Conservation (phyloP, 1,140 invertebrate species). For the Limonius californicus region DNA sequence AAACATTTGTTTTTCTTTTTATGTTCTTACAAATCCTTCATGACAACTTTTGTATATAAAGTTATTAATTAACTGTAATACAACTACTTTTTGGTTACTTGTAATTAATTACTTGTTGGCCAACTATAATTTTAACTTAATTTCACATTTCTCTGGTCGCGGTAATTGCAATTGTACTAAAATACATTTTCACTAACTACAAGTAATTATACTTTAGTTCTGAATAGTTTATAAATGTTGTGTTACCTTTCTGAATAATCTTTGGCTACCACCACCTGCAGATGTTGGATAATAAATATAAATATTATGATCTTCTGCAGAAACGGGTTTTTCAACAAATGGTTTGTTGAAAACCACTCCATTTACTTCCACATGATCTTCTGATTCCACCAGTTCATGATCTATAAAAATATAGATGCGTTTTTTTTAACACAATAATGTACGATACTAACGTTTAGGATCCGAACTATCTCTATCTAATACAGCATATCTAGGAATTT, state of each 20-base stretch:
- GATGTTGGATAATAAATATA: conserved; percentile 99
- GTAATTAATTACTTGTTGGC: too few species aligned
- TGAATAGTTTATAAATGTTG: neutral
- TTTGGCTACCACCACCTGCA: conserved; percentile 95
- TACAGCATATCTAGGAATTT: conserved; percentile 96
- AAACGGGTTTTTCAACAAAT: conserved; percentile 98
- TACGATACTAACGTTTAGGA: conserved; percentile 72
- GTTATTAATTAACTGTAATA: too few species aligned
- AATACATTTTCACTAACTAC: too few species aligned
- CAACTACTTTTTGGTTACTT: too few species aligned
- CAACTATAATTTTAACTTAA: too few species aligned
- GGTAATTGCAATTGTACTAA: too few species aligned
- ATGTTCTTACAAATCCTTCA: too few species aligned
- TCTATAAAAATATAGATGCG: conserved; percentile 59
- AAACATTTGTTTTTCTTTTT: too few species aligned
- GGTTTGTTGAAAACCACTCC: conserved; percentile 97
- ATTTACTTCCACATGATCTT: conserved; percentile 98
- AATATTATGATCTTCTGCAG: conserved; percentile 99
- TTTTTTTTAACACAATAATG: too few species aligned
- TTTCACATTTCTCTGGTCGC: too few species aligned
- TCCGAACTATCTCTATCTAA: conserved; percentile 90
- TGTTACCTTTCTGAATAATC: conserved; percentile 92
- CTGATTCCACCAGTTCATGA: conserved; percentile 91
- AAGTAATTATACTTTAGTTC: too few species aligned
- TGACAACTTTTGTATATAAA: too few species aligned